phyloP scores from a whole-genome alignment of 35 echinoderm and acorn worm genomes.

The Hemicentrotus pulcherrimus region DNA sequence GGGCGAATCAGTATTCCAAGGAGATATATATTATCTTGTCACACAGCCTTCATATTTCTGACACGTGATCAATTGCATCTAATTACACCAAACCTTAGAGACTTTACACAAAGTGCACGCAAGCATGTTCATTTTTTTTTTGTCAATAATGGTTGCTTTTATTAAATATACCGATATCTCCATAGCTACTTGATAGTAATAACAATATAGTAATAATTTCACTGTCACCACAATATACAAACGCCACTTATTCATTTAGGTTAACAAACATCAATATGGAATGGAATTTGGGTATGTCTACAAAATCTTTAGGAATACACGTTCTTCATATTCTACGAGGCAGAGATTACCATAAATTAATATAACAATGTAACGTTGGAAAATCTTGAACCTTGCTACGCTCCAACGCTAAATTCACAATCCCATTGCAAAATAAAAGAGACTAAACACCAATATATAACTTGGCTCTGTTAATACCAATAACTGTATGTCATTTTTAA shows the following conservation, averaged over 20 bases:
- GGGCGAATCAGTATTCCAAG: too few relatives aligned
- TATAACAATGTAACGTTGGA: background rate
- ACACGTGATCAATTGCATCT: too few relatives aligned
- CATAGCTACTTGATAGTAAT: conserved; percentile 48
- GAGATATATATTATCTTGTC: too few relatives aligned
- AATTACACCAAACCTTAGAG: too few relatives aligned
- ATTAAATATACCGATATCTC: conserved; percentile 54
- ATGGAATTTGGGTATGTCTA: conserved; percentile 28
- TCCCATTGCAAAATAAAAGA: too few relatives aligned
- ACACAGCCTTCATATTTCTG: too few relatives aligned
- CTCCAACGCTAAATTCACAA: too few relatives aligned
- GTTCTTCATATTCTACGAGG: background rate
- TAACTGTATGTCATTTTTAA: too few relatives aligned
- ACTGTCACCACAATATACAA: conserved; percentile 54
- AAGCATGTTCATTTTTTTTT: background rate
- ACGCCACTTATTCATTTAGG: conserved; percentile 31
- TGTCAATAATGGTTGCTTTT: conserved; percentile 49
- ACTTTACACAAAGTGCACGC: background rate
- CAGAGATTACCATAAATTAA: background rate
- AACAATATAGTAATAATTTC: conserved; percentile 51
- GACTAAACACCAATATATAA: too few relatives aligned
- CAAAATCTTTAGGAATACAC: background rate
- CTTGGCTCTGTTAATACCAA: too few relatives aligned
- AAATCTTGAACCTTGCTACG: too few relatives aligned
- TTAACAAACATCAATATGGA: conserved; percentile 35